Base-by-base conservation (phyloP, 2,888 invertebrate genomes). In the Artemia sinica region DNA sequence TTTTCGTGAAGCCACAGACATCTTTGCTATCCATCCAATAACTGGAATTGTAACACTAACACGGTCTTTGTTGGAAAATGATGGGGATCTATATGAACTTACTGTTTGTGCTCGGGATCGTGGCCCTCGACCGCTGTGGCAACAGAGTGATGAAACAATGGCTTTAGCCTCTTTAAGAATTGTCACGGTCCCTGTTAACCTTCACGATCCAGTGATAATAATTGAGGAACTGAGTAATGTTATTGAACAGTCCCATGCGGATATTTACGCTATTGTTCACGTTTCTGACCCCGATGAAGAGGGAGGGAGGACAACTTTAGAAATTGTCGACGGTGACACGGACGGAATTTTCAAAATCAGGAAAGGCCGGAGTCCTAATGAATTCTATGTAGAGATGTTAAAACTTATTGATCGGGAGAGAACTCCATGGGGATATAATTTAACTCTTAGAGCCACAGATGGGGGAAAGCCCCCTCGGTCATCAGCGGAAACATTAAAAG, bases 1-100 rank as follows among this genome's bases (percentile, higher is more conserved):
- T 77, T 86, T 97, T 75, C 81, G 84, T 67, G 86, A 89, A 74
- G 83, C 84, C 70, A 89, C 87, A 66, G 87, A 89, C 75, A 86
- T 85, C 74, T 97, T 96, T 77, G 88, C 91, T 51, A 86, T 98
- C 70, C 93, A 97, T 78, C 93, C 95, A 2, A 89, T 91, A 69
- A 88, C 88, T 66, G 96, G 96, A 11, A 84, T 89, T 49, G 85
- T 96, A 71, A 87, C 88, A 14, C 81, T 93, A 18, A 89, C 91
- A 65, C 84, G 89, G 72, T 85, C 86, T 14, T 81, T 95, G 69
- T 82, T 84, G 70, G 88, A 85, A 74, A 81, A 84, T 58, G 87
- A 88, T 70, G 82, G 83, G 71, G 82, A 85, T 10, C 80, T 84
- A 69, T 86, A 90, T 77, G 85, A 86, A 73, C 78, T 95, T 69